A percentile compares a stretch with the other conserved stretches of the same genome.
Conservation (phyloP, 2,797 vertebrate species). For the Myiotriccus ornatus region DNA sequence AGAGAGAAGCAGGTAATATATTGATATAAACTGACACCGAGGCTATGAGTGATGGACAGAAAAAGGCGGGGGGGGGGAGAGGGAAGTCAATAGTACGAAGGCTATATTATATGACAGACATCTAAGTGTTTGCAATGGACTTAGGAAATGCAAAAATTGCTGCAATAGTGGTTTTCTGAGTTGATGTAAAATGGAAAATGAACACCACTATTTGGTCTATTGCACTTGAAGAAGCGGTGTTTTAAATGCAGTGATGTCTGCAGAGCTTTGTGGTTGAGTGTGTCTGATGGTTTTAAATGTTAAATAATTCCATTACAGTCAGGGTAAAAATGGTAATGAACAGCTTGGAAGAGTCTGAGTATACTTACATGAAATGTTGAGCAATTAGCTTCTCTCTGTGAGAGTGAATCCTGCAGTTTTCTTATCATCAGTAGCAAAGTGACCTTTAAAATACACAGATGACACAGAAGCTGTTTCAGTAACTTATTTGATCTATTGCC, state of each 20-base stretch:
- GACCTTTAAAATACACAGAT: constrained; percentile 8
- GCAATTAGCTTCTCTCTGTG: constrained; percentile 51
- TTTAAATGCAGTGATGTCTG: neutral
- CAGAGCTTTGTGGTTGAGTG: constrained; percentile 8
- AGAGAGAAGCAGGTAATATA: neutral
- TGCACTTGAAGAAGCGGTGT: neutral
- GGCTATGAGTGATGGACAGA: neutral
- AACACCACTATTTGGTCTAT: neutral
- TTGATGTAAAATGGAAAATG: neutral
- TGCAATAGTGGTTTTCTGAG: neutral
- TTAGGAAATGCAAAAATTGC: neutral
- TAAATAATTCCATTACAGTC: constrained; percentile 49
- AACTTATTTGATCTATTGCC: constrained; percentile 4
- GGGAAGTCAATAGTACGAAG: neutral
- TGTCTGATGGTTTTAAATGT: constrained; percentile 33
- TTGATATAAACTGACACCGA: neutral
- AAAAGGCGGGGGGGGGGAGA: neutral
- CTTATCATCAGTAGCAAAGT: constrained; percentile 26
- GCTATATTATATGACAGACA: neutral
- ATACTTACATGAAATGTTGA: constrained; percentile 26
- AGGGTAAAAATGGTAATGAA: constrained; percentile 53
- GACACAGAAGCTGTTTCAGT: neutral
- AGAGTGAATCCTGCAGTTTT: constrained; percentile 20
- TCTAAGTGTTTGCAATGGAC: neutral
- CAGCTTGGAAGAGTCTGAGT: constrained; percentile 37